Percentiles rank a stretch among this genome's conserved stretches.
Conservation (phyloP, 2,888 invertebrate species). For the Drosophila paramelanica region DNA sequence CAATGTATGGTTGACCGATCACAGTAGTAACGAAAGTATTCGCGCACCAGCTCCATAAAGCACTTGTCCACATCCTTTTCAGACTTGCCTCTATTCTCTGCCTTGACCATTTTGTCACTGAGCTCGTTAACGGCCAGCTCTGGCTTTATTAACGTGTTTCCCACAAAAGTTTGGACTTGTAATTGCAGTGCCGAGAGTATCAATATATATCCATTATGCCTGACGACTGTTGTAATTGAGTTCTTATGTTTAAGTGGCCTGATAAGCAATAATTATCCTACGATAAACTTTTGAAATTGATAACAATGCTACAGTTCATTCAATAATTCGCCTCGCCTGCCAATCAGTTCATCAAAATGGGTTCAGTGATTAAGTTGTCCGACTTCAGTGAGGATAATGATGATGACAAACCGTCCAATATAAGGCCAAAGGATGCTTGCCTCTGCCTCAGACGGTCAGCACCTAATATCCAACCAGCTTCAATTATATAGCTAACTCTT, state of each 20-base stretch:
- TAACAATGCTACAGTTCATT: slow-evolving; percentile 43
- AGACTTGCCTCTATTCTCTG: background rate
- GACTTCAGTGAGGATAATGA: slow-evolving; percentile 40
- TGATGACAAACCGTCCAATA: slow-evolving; percentile 32
- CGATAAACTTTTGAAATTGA: slow-evolving; percentile 28
- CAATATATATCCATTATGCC: slow-evolving; percentile 53
- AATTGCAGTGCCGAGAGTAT: slow-evolving; percentile 35
- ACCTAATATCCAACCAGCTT: background rate
- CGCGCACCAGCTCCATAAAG: slow-evolving; percentile 60
- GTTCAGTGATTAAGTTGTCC: slow-evolving; percentile 36
- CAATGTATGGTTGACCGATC: slow-evolving; percentile 82
- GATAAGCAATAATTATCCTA: slow-evolving; percentile 56
- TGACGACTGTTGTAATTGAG: slow-evolving; percentile 62
- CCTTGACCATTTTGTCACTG: slow-evolving; percentile 45
- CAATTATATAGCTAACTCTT: slow-evolving; percentile 8
- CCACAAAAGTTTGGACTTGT: slow-evolving; percentile 1
- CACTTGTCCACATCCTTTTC: slow-evolving; percentile 20
- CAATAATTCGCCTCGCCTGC: slow-evolving; percentile 54
- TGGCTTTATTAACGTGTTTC: slow-evolving; percentile 28
- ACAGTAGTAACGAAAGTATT: slow-evolving; percentile 80
- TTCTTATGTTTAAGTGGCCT: slow-evolving; percentile 59
- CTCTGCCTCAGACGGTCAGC: slow-evolving; percentile 48
- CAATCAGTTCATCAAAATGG: slow-evolving; percentile 59
- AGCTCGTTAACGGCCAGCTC: background rate
- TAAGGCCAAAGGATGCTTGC: slow-evolving; percentile 14